These are phyloP conservation scores for Drosophila aff. DNA, from an alignment of 1,140 invertebrate species.

Conservation along the genomic window DNA sequence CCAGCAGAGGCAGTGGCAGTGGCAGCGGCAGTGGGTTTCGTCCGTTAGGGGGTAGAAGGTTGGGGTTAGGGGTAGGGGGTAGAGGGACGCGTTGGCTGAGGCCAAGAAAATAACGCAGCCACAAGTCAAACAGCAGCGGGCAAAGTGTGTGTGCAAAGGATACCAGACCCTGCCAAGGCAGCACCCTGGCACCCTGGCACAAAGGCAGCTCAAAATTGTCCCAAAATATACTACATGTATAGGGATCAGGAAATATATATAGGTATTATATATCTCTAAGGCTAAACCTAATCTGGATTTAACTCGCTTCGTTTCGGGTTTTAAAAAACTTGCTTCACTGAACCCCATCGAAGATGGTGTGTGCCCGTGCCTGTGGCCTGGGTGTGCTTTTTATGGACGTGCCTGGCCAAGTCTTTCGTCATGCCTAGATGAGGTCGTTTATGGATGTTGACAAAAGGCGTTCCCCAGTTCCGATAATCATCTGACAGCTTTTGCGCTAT, in stretches of 20 bases:
- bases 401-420: slow-evolving; percentile 56
- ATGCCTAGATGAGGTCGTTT: slow-evolving; percentile 70
- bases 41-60: neutral
- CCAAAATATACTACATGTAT: neutral
- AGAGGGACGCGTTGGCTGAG: neutral
- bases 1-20: neutral
- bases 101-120: slow-evolving; percentile 70
- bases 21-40: neutral
- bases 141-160: slow-evolving; percentile 54
- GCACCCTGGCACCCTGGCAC: slow-evolving; percentile 4
- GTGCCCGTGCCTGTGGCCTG: neutral
- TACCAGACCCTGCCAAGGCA: neutral
- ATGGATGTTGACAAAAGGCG: slow-evolving; percentile 83
- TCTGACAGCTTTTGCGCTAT: slow-evolving; percentile 81
- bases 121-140: slow-evolving; percentile 66
- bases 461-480: slow-evolving; percentile 72
- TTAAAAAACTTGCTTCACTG: neutral
- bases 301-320: neutral
- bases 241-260: too few species aligned
- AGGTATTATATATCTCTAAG: neutral
- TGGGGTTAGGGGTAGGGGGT: slow-evolving; percentile 1
- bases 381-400: slow-evolving; percentile 43
- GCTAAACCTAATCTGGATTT: neutral
- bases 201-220: neutral
- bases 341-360: neutral